Evolutionary conservation across 2,797 vertebrate species (phyloP).

Genomic region (Hylomyscus alleni): DNA sequence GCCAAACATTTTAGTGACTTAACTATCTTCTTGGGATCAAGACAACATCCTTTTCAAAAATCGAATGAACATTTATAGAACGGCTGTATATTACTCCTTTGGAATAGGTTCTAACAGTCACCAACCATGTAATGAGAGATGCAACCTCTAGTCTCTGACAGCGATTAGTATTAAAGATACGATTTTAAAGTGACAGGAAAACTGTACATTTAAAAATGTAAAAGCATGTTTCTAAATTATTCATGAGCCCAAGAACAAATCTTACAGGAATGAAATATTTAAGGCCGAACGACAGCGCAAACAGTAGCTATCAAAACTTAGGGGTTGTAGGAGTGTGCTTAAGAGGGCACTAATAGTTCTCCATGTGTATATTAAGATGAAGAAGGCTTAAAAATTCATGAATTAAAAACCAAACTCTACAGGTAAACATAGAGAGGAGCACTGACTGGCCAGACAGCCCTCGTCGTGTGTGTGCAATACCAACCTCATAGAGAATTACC

Average conservation of each 20-base stretch:
- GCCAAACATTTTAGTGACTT: not conserved
- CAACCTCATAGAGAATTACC: not conserved
- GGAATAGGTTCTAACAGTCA: slow-evolving; percentile 37
- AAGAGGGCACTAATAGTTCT: slow-evolving; percentile 33
- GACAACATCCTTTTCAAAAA: slow-evolving; percentile 60
- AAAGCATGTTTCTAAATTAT: slow-evolving; percentile 70
- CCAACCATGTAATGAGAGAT: slow-evolving; percentile 2
- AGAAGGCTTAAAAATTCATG: slow-evolving; percentile 72
- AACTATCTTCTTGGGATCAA: not conserved
- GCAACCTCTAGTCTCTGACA: not conserved
- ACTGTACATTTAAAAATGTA: slow-evolving; percentile 44
- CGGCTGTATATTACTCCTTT: not conserved
- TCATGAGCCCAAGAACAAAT: slow-evolving; percentile 66
- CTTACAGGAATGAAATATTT: slow-evolving; percentile 77
- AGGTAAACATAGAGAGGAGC: not conserved
- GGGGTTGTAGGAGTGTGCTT: not conserved
- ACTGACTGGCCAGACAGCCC: not conserved
- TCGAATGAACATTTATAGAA: slow-evolving; percentile 28
- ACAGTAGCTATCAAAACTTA: slow-evolving; percentile 62
- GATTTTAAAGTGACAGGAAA: slow-evolving; percentile 9
- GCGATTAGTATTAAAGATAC: slow-evolving; percentile 40
- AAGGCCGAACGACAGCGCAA: slow-evolving; percentile 64
- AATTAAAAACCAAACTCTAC: slow-evolving; percentile 63
- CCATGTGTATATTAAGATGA: slow-evolving; percentile 32
- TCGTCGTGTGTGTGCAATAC: not conserved